A percentile compares a stretch with the other conserved stretches of the same genome.
These are phyloP conservation scores for Hyperopisus bebe DNA, from an alignment of 2,113 vertebrate genomes.

Conservation along the genomic window DNA sequence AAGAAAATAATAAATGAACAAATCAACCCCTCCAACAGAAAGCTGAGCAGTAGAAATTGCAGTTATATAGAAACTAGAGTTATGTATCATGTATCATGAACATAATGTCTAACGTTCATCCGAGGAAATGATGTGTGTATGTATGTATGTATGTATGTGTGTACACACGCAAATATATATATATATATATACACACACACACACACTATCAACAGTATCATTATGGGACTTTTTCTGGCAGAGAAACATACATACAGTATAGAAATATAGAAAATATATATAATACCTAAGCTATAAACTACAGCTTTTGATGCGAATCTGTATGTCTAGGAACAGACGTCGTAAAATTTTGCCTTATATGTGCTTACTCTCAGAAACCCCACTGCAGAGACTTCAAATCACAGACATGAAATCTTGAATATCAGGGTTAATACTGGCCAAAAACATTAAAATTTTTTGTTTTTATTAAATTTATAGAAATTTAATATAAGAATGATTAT, in stretches of 20 bases:
- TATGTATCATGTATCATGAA: not conserved
- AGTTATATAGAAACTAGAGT: not conserved
- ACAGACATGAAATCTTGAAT: not conserved
- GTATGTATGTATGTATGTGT: not conserved
- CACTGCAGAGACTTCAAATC: not conserved
- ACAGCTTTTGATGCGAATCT: not conserved
- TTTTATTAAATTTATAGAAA: not conserved
- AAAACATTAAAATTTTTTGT: not conserved
- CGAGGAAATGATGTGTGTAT: not conserved
- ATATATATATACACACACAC: not conserved
- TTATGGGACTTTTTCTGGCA: not conserved
- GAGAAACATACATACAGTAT: not conserved
- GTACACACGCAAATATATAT: not conserved
- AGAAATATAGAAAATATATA: not conserved
- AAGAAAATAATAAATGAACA: not conserved
- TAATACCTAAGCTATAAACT: not conserved
- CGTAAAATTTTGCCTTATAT: not conserved
- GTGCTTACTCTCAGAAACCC: not conserved
- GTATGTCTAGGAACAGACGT: not conserved
- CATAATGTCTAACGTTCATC: not conserved
- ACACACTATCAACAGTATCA: not conserved
- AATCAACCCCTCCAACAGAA: not conserved
- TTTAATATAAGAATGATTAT: not conserved
- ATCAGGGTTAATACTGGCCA: not conserved
- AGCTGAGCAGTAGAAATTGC: not conserved